Base-by-base conservation (phyloP, 2,797 vertebrate species). In the Anniella stebbinsi region DNA sequence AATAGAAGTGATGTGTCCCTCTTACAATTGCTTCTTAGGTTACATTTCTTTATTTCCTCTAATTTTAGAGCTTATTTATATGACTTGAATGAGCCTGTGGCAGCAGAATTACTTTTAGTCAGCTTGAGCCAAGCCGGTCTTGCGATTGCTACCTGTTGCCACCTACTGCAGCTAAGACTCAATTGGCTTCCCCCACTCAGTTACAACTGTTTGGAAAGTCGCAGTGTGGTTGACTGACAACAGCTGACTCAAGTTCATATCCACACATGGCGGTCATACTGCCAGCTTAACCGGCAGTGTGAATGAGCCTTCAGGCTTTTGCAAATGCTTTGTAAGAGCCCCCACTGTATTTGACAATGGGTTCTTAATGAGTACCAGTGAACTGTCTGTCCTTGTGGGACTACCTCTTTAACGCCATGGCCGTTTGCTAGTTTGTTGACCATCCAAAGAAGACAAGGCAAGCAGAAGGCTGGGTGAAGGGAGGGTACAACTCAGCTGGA, bases 391-490 rank as follows among this genome's bases (percentile, higher is more conserved):
- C 75, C 13, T 11, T 80, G 76, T 51, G 3, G 75, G 15, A 33
- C 17, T 66, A 30, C 54, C n/a, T 36, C 12, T 70, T 78, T 21
- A 51, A 54, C 63, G 38, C 48, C 23, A 25, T 38, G 69, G 66
- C 72, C 48, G 41, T 63, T 48, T 69, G 76, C 75, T 78, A 67
- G 17, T 87, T 66, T 82, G 28, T 25, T 73, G 38, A 75, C 11
- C 21, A 75, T 30, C 54, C 36, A n/a, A 83, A 33, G 18, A 83
- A 88, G 57, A 18, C 30, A 60, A 73, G 13, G 54, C 17, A 11
- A 83, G 13, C 87, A 88, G 80, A 88, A 83, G 70, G 80, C 70
- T 48, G 30, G 36, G 80, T 82, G 18, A 75, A 48, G 57, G 38
- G 41, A 63, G 38, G 75, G 30, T 33, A 63, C 21, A 75, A 66